Evolutionary conservation across 2,113 vertebrate species (phyloP).

Genomic region (Mugil cephalus): DNA sequence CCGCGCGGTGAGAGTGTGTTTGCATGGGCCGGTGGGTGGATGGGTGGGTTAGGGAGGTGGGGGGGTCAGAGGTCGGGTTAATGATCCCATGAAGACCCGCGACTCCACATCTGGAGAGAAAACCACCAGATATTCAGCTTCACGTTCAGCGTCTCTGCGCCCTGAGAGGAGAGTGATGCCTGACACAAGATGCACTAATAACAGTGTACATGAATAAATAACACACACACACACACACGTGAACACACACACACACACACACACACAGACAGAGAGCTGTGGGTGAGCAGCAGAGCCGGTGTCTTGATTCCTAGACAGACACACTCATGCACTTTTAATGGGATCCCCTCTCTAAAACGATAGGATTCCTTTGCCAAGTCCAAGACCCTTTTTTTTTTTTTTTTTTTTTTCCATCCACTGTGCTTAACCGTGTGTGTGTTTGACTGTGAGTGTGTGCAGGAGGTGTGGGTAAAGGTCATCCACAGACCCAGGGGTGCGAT

Average conservation of each 20-base stretch:
- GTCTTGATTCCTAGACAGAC: constrained; percentile 81
- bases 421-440: constrained; percentile 33
- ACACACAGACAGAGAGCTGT: constrained; percentile 41
- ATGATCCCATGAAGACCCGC: not conserved
- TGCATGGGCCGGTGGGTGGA: not conserved
- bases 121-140: constrained; percentile 10
- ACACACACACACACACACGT: constrained; percentile 59
- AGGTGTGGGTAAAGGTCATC: constrained; percentile 56
- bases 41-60: not conserved
- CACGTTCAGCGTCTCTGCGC: not conserved
- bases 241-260: constrained; percentile 37
- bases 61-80: constrained; percentile 16
- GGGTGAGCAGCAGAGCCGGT: constrained; percentile 48
- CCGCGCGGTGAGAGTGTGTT: not conserved
- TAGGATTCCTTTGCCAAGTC: constrained; percentile 55
- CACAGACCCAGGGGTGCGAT: constrained; percentile 74
- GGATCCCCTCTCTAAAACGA: constrained; percentile 72
- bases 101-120: not conserved
- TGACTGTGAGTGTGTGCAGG: constrained; percentile 13
- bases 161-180: constrained; percentile 30
- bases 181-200: constrained; percentile 47
- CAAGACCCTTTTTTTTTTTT: constrained; percentile 31
- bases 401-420: too few species aligned
- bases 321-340: constrained; percentile 84
- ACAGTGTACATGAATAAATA: constrained; percentile 70